phyloP scores from a whole-genome alignment of 2,888 invertebrate genomes.

The Terebella lapidaria region DNA sequence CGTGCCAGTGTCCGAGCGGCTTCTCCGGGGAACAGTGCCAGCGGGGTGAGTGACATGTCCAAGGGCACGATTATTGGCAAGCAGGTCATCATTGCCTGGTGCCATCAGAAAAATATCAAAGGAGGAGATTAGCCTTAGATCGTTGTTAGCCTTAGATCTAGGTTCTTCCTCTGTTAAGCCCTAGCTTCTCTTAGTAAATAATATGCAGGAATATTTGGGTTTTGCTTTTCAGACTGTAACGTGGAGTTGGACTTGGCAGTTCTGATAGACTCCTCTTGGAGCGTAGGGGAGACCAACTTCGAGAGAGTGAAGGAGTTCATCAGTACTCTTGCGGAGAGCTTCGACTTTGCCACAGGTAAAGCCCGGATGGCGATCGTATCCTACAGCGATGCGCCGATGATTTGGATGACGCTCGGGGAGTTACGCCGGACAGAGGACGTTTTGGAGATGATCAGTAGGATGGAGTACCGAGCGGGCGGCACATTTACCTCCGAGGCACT shows the following conservation, averaged over 20 bases:
- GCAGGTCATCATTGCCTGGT: no score
- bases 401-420: slow-evolving; percentile 28
- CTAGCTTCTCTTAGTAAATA: no score
- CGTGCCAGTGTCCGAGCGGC: slow-evolving; percentile 14
- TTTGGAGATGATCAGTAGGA: slow-evolving; percentile 28
- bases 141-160: no score
- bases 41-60: slow-evolving; percentile 12
- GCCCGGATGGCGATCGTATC: slow-evolving; percentile 41
- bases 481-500: slow-evolving; percentile 38
- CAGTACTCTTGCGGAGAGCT: slow-evolving; percentile 3
- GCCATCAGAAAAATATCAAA: no score
- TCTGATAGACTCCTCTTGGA: slow-evolving; percentile 15
- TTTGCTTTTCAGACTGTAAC: slow-evolving; percentile 18
- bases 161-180: no score
- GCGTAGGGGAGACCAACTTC: slow-evolving; percentile 14
- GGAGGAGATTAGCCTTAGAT: no score
- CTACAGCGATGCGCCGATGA: slow-evolving; percentile 33
- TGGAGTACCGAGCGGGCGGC: slow-evolving; percentile 31
- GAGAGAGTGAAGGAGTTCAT: slow-evolving; percentile 7
- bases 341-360: slow-evolving; percentile 18
- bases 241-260: slow-evolving; percentile 15
- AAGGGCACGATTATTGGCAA: no score
- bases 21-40: slow-evolving; percentile 15
- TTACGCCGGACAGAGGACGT: slow-evolving; percentile 27
- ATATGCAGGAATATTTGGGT: no score